These are phyloP conservation scores for Morus bassanus DNA, from an alignment of 2,797 vertebrate genomes.

Conservation along the genomic window DNA sequence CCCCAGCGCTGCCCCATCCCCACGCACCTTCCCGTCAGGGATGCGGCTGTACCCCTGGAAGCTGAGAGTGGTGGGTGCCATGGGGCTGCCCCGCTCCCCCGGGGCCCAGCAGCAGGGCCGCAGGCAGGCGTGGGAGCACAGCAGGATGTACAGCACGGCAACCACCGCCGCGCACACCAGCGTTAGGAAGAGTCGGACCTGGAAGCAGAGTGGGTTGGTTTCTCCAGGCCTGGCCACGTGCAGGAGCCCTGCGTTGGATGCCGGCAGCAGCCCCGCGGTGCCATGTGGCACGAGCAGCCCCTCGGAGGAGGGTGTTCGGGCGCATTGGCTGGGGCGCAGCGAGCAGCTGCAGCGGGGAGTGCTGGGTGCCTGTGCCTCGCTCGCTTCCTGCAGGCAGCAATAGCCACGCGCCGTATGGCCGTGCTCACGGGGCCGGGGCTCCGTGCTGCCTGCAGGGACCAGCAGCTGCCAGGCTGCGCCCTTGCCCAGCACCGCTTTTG, in stretches of 20 bases:
- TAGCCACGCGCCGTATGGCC: not conserved
- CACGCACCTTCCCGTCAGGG: slow-evolving; percentile 76
- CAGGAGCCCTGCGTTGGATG: rapidly evolving
- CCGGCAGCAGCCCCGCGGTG: not conserved
- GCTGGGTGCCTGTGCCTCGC: not conserved
- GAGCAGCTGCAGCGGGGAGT: not conserved
- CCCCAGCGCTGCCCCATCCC: not conserved
- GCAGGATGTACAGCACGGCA: not conserved
- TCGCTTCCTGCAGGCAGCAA: not conserved
- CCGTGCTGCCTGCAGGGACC: not conserved
- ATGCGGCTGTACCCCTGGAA: slow-evolving; percentile 75
- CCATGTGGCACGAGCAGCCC: rapidly evolving
- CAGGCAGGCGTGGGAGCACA: not conserved
- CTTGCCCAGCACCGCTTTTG: too few species aligned
- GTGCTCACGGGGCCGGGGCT: not conserved
- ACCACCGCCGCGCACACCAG: not conserved
- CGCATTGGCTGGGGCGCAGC: not conserved
- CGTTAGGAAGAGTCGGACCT: slow-evolving; percentile 58
- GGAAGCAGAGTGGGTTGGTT: not conserved
- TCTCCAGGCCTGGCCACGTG: not conserved
- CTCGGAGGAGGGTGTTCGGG: too few species aligned
- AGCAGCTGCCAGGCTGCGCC: not conserved
- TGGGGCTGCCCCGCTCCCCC: not conserved
- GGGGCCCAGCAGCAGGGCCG: not conserved
- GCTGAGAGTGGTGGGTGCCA: not conserved